These are phyloP conservation scores for Poeciliopsis prolifica DNA, from an alignment of 2,113 vertebrate species.

Conservation along the genomic window DNA sequence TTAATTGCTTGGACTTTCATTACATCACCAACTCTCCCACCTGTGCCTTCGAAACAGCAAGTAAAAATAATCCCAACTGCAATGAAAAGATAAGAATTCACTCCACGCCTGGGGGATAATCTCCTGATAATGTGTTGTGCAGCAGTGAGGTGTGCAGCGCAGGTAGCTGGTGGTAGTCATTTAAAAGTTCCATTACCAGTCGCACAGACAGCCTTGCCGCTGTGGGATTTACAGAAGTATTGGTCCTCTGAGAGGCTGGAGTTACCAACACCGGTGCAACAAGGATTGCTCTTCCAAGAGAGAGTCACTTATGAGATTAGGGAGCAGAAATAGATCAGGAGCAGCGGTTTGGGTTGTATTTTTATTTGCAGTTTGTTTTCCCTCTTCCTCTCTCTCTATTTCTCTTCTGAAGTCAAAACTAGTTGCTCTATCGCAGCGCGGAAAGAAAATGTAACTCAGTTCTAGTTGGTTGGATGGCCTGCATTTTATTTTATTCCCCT, in stretches of 20 bases:
- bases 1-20: slow-evolving; percentile 42
- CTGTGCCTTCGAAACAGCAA: slow-evolving; percentile 34
- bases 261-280: slow-evolving; percentile 41
- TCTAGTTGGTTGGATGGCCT: not conserved
- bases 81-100: slow-evolving; percentile 67
- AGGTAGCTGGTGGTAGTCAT: slow-evolving; percentile 48
- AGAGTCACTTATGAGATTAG: slow-evolving; percentile 46
- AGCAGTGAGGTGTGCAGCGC: slow-evolving; percentile 42
- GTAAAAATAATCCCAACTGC: slow-evolving; percentile 70
- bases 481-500: not conserved
- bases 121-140: slow-evolving; percentile 61
- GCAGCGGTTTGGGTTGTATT: not conserved
- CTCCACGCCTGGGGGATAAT: slow-evolving; percentile 57
- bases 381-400: not conserved
- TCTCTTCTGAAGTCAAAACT: not conserved
- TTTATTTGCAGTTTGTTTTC: not conserved
- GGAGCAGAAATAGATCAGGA: slow-evolving; percentile 41
- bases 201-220: slow-evolving; percentile 29
- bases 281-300: slow-evolving; percentile 22
- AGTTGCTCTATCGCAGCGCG: not conserved
- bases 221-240: slow-evolving; percentile 55
- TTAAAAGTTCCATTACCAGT: slow-evolving; percentile 60
- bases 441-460: not conserved
- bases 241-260: slow-evolving; percentile 53
- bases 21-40: slow-evolving; percentile 40